phyloP scores from a whole-genome alignment of 2,888 invertebrate species.

The Glyphotaelius pellucidus region DNA sequence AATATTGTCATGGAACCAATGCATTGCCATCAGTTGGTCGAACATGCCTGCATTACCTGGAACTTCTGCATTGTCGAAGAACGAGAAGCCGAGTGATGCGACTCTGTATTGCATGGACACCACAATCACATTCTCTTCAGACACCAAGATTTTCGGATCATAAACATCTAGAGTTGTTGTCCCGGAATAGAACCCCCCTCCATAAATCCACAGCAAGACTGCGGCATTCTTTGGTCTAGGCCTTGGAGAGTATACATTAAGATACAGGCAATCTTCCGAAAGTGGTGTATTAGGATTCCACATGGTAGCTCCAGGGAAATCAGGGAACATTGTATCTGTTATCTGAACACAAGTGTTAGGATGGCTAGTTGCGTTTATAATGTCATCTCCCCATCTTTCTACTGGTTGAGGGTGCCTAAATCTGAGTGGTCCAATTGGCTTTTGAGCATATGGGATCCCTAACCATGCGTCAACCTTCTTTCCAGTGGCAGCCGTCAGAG shows the following conservation, averaged over 20 bases:
- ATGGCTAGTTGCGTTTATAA: constrained; percentile 87
- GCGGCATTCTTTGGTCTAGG: constrained; percentile 89
- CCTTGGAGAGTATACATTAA: constrained; percentile 93
- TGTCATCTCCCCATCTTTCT: constrained; percentile 86
- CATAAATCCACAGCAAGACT: constrained; percentile 97
- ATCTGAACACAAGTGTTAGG: constrained; percentile 96
- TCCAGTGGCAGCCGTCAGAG: constrained; percentile 85
- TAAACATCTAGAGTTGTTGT: constrained; percentile 96
- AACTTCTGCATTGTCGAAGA: constrained; percentile 90
- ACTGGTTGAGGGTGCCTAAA: constrained; percentile 92
- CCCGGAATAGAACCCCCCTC: constrained; percentile 95
- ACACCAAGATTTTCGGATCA: constrained; percentile 92
- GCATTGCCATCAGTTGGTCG: constrained; percentile 94
- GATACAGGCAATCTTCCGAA: constrained; percentile 96
- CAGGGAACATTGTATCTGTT: constrained; percentile 92
- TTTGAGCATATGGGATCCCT: constrained; percentile 90
- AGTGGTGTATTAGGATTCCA: constrained; percentile 97
- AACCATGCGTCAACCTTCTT: constrained; percentile 91
- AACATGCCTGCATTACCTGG: constrained; percentile 97
- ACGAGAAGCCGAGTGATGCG: constrained; percentile 92
- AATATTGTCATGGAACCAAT: constrained; percentile 93
- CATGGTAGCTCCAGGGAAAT: constrained; percentile 93
- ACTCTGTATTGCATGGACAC: constrained; percentile 97
- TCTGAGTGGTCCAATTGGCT: constrained; percentile 85
- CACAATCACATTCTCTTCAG: constrained; percentile 92